Evolutionary conservation across 1,140 invertebrate genomes (phyloP), one percentile per base, ranked within the genome.

Genomic region (Habropoda laboriosa): DNA sequence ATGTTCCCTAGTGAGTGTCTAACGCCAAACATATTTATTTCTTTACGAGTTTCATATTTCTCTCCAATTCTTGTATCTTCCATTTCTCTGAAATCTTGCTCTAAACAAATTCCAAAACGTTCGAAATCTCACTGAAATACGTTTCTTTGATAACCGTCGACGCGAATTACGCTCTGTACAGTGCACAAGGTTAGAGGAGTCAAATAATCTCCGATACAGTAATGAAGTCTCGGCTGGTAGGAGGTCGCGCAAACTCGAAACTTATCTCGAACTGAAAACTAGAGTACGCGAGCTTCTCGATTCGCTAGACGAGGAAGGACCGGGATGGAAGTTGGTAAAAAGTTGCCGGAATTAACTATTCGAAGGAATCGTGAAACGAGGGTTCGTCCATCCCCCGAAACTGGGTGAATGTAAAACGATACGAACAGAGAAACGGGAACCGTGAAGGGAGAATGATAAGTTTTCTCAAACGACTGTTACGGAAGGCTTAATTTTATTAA

Each of bases 401-500:
- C 38, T 63, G 30, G 13, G 16, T 63, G 70, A 84, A 84, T 74
- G n/a, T 38, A 12, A 63, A 83, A 79, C 61, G 53, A 78, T 51
- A 60, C 63, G 18, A 60, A 18, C 42, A 10, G 45, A 27, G 70
- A 71, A 21, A 40, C 10, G 30, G 30, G 30, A 58, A 42, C 40
- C 13, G 49, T 8, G 49, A 21, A 5, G 16, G 13, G n/a, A 30
- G 16, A 16, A 42, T 13, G 30, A 79, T 67, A 68, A 74, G 49
- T 84, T 84, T 63, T 38, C 49, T 63, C 32, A 2, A 64, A 47
- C 35, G 53, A 35, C 45, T 24, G 55, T 84, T 80, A 84, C 49
- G 49, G 30, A n/a, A 63, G 13, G 51, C 42, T 53, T 83, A 83
- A 83, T 83, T 84, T 79, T 73, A 74, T 80, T 74, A 78, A 42